Conservation (phyloP, 30 jellyfish, hydroid and myxozoan species). For the Clytia hemisphaerica region DNA sequence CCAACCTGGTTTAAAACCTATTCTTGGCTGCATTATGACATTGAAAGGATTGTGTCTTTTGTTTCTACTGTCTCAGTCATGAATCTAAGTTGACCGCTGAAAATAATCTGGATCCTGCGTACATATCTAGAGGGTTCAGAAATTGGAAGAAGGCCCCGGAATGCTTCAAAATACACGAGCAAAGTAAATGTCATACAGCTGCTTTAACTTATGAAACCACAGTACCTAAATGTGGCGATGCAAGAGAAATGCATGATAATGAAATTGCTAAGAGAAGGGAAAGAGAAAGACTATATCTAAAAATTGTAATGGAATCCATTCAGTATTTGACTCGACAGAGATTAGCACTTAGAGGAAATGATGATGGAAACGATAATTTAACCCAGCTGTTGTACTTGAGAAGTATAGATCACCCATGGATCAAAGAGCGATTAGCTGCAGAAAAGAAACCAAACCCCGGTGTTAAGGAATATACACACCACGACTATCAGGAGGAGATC, state of each 20-base stretch:
- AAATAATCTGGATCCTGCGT: slow-evolving; percentile 34
- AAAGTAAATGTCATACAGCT: slow-evolving; percentile 36
- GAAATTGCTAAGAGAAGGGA: slow-evolving; percentile 4
- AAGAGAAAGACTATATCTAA: slow-evolving; percentile 9
- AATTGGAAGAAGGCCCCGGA: slow-evolving; percentile 42
- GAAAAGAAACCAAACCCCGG: too few relatives aligned
- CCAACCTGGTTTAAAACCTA: slow-evolving; percentile 50
- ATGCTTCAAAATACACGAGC: slow-evolving; percentile 15
- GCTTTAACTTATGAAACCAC: slow-evolving; percentile 19
- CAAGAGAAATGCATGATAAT: neutral
- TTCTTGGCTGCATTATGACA: slow-evolving; percentile 42
- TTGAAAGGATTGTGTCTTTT: slow-evolving; percentile 16
- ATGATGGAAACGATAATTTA: slow-evolving; percentile 8
- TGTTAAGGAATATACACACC: slow-evolving; percentile 30
- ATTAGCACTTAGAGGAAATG: slow-evolving; percentile 32
- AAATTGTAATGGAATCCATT: slow-evolving; percentile 30
- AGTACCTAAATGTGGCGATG: slow-evolving; percentile 31
- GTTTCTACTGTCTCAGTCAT: slow-evolving; percentile 12
- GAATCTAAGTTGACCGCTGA: slow-evolving; percentile 29
- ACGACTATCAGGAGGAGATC: slow-evolving; percentile 3
- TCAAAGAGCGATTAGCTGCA: too few relatives aligned
- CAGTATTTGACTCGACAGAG: slow-evolving; percentile 17
- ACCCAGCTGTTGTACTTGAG: too few relatives aligned
- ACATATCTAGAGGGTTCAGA: slow-evolving; percentile 21
- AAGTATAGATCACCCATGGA: too few relatives aligned